Percentiles rank a stretch among this genome's conserved stretches.
Conservation (phyloP, 2,797 vertebrate genomes). For the Clarias pachynema region DNA sequence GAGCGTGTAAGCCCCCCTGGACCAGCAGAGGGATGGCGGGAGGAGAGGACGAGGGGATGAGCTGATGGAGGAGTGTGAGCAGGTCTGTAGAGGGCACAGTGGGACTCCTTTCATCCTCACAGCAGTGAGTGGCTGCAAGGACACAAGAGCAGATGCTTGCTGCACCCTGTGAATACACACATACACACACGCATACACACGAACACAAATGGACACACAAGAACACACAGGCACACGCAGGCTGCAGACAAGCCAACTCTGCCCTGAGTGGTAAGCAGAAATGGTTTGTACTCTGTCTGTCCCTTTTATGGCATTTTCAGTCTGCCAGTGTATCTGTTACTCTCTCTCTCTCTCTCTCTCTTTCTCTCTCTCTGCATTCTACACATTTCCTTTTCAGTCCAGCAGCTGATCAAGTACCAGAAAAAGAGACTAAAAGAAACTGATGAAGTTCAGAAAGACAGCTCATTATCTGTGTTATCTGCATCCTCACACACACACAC, state of each 20-base stretch:
- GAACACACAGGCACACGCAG: slow-evolving; percentile 1
- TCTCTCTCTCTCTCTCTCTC: neutral
- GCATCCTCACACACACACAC: neutral
- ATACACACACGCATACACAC: slow-evolving; percentile 27
- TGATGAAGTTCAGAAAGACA: slow-evolving; percentile 37
- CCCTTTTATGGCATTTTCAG: slow-evolving; percentile 29
- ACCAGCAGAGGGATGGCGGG: slow-evolving; percentile 64
- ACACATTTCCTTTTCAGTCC: slow-evolving; percentile 22
- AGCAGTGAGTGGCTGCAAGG: slow-evolving; percentile 91
- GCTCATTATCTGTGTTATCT: slow-evolving; percentile 40
- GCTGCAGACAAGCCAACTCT: slow-evolving; percentile 16
- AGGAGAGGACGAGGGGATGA: slow-evolving; percentile 91
- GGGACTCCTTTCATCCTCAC: slow-evolving; percentile 98
- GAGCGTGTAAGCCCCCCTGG: slow-evolving; percentile 18
- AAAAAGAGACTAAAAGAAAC: slow-evolving; percentile 27
- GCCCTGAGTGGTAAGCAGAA: slow-evolving; percentile 4
- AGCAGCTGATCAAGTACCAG: slow-evolving; percentile 29
- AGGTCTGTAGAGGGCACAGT: slow-evolving; percentile 90
- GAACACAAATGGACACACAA: neutral
- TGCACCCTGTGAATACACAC: slow-evolving; percentile 71
- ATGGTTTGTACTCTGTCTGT: slow-evolving; percentile 14
- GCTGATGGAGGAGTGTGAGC: slow-evolving; percentile 94
- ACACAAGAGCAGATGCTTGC: slow-evolving; percentile 89
- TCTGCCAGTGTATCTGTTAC: neutral
- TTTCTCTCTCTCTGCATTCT: slow-evolving; percentile 13